A percentile compares a stretch with the other conserved stretches of the same genome.
Conservation (phyloP, 2,888 invertebrate species). For the Carpatolechia fugitivella region DNA sequence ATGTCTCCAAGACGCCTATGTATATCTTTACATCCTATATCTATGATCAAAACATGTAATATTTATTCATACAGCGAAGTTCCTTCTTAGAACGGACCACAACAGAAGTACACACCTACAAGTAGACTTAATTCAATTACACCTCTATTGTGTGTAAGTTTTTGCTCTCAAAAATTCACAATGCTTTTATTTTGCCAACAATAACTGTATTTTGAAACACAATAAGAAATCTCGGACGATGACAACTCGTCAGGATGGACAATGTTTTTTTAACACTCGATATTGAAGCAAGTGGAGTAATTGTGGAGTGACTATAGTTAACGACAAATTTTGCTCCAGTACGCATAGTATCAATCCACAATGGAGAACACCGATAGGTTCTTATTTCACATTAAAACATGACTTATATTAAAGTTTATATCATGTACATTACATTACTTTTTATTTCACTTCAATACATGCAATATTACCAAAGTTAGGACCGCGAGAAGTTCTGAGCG, state of each 20-base stretch:
- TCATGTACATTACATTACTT: too few species aligned
- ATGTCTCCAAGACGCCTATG: too few species aligned
- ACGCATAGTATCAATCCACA: background rate
- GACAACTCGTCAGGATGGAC: slow-evolving; percentile 39
- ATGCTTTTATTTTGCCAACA: slow-evolving; percentile 73
- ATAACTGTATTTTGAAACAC: slow-evolving; percentile 62
- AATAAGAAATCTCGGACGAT: slow-evolving; percentile 37
- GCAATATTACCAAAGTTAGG: too few species aligned
- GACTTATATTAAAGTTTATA: too few species aligned
- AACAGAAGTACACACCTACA: slow-evolving; percentile 34
- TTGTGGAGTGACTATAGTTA: background rate
- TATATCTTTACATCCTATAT: too few species aligned
- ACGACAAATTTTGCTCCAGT: background rate
- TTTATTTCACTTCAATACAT: too few species aligned
- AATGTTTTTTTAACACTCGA: slow-evolving; percentile 49
- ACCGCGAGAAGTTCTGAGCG: too few species aligned
- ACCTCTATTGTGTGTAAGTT: slow-evolving; percentile 53
- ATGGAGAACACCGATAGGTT: too few species aligned
- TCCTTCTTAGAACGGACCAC: slow-evolving; percentile 7
- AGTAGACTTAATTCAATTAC: slow-evolving; percentile 71
- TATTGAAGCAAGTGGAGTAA: slow-evolving; percentile 46
- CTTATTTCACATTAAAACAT: too few species aligned
- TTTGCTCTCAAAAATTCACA: slow-evolving; percentile 60
- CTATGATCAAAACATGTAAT: background rate
- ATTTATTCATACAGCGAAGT: background rate